Evolutionary conservation across 2,113 vertebrate species (phyloP), one percentile per base, ranked within the genome.

Genomic region (Periophthalmodon schlosseri): DNA sequence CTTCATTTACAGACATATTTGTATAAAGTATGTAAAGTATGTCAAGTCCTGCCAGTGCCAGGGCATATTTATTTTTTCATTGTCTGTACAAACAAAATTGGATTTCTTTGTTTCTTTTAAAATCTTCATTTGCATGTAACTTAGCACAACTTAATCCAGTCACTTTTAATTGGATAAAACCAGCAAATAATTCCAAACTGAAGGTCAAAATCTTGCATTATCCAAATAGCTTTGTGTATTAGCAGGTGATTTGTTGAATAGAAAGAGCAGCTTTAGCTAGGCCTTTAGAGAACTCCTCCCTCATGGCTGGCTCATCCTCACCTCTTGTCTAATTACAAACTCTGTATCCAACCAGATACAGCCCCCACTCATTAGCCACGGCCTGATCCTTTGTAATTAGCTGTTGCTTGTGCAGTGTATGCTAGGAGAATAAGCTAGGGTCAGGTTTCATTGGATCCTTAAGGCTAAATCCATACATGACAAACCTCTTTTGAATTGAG

Each of bases 371-470:
- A 88, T 86, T 81, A 84, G 77, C 77, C 14, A 6, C 12, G 18
- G 80, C 72, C 69, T 76, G 76, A 86, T 81, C 77, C 86, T 75
- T 80, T 83, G 57, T 86, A 86, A 90, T 91, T 87, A 89, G 82
- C 75, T 74, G 70, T 70, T 69, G 72, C 69, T 57, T 69, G 71
- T 34, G 36, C 57, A 60, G 75, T 61, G 72, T 67, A 56, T 71
- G 5, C 9, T 46, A 28, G 66, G n/a, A 23, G 16, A 46, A n/a
- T 23, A 13, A 64, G 52, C 60, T 80, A 77, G 60, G 72, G 75
- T 75, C 69, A 20, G 75, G 72, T 85, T 82, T 79, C 33, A 1
- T 81, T 82, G 73, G 73, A 73, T 47, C 63, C 76, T 75, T 57
- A 73, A 88, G 79, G 80, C 83, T 84, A 80, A 88, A 84, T 85